Evolutionary conservation across 2,888 invertebrate genomes (phyloP), one percentile per base, ranked within the genome.

Genomic region (Ceramica pisi): DNA sequence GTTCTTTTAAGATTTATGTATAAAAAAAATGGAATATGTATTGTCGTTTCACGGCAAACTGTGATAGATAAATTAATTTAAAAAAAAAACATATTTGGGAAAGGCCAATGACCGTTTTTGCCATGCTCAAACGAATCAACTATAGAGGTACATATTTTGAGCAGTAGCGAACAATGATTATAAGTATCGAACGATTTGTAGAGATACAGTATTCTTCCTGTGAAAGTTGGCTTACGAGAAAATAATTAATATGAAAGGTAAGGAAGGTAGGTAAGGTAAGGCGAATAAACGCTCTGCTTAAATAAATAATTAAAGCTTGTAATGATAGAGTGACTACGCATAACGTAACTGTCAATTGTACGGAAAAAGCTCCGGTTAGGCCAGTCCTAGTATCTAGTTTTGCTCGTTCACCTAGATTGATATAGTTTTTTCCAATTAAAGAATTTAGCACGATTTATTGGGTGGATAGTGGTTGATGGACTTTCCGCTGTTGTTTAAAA

Each of bases 371-470:
- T 79, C 75, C 68, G 55, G 85, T 84, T 66, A 50, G 23, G 50
- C 73, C 46, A 67, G 79, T 83, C 56, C 78, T 61, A 61, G 53
- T 68, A 64, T 60, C 83, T 68, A 73, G 81, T 81, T 78, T 48
- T 48, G 64, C 78, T 60, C 21, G 82, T 60, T 84, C 84, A 84
- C 82, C 78, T 81, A 84, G 65, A 78, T 84, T 8, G 50, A 35
- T 59, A 59, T 68, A 66, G 57, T 56, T 67, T 80, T 73, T 69
- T 70, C 53, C 16, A 67, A 67, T 69, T 65, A 78, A 66, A 76
- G 38, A 72, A 76, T 80, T 80, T 65, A 57, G 68, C 8, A 12
- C 60, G 55, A 60, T 71, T 77, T 71, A 53, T 31, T 19, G n/a
- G 16, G 56, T 64, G 26, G 50, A 55, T 23, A 57, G 50, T 78